Evolutionary conservation across 2,888 invertebrate species (phyloP), one percentile per base, ranked within the genome.

Genomic region (Prosopocoilus inquinatus): DNA sequence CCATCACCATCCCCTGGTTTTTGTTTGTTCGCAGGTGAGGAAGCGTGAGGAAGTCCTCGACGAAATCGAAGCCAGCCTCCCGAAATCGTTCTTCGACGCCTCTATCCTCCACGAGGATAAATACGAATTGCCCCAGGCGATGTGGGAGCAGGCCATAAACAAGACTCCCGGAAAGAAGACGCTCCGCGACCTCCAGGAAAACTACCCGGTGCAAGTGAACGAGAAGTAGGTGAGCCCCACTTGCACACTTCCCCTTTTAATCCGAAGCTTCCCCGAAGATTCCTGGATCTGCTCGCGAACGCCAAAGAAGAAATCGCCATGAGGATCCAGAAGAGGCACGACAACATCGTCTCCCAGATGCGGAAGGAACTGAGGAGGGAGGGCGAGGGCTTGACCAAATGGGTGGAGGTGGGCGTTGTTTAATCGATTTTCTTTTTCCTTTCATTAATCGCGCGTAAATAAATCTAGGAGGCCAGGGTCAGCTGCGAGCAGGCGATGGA

Each of bases 71-170:
- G 68, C 66, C 38, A 53, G 70, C 4, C 58, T 74, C 60, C 67
- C 68, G 13, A 58, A 63, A 36, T 74, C 75, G 5, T 69, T 75
- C 62, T 75, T 75, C 55, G 74, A 75, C 16, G 60, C 66, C 9
- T 70, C 75, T 1, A 61, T 64, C 2, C 49, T 65, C 8, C 61
- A 64, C 2, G 70, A 71, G 16, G 74, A 76, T 44, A 69, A 66
- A 48, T 70, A 70, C 46, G 67, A 71, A 45, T 57, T 76, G 36
- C 75, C 76, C 1, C 65, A 70, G 0, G 69, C 68, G 3, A 76
- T 78, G 76, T 78, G 77, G 77, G 72, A 74, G 48, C 74, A 75
- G 55, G 75, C 70, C 2, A 76, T 76, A 41, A 73, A 73, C 47
- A 70, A 73, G 57, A 68, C 70, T 12, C 76, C 76, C 0, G 65